Evolutionary conservation across 2,888 invertebrate species (phyloP), one percentile per base, ranked within the genome.

Genomic region (Pyralis farinalis): DNA sequence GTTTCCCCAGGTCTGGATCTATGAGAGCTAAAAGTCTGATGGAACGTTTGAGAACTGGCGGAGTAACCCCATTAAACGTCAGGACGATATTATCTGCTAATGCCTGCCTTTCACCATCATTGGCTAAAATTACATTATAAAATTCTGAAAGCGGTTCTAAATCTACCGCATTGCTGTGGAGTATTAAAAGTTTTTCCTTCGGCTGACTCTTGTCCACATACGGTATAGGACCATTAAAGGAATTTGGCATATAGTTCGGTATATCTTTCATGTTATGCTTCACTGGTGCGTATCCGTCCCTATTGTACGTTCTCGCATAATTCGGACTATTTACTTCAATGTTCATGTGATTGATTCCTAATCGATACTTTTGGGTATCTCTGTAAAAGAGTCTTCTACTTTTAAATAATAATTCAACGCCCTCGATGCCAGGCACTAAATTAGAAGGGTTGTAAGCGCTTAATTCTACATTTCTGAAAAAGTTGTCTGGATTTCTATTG

Each of bases 241-340:
- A 47, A 32, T 59, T 62, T 0, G 54, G 55, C 12, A 37, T 51
- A 36, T 54, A 58, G 16, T 45, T 55, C 3, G 62, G 62, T 7
- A 94, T 94, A 25, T 94, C 95, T 12, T 91, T 93, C 86, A 96
- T 96, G 71, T 97, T 97, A 53, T 94, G 92, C 16, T 86, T 80
- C 3, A 92, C 85, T 27, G 93, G 91, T 86, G 94, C 93, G 1
- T 90, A 83, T 0, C 98, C 78, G 49, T 84, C 78, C 1, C 80
- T 68, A 20, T 56, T 61, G 41, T 81, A 79, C 0, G 58, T 65
- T 32, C 64, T 73, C 1, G 56, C 53, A 35, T 77, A 71, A 12
- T 61, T 44, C 7, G 84, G 83, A 12, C 47, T 39, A 41, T 84
- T 84, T 0, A 82, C 70, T 31, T 56, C 53, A 16, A 74, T 71